Conservation (phyloP, 2,888 invertebrate species). For the Amphipyra tragopoginis region DNA sequence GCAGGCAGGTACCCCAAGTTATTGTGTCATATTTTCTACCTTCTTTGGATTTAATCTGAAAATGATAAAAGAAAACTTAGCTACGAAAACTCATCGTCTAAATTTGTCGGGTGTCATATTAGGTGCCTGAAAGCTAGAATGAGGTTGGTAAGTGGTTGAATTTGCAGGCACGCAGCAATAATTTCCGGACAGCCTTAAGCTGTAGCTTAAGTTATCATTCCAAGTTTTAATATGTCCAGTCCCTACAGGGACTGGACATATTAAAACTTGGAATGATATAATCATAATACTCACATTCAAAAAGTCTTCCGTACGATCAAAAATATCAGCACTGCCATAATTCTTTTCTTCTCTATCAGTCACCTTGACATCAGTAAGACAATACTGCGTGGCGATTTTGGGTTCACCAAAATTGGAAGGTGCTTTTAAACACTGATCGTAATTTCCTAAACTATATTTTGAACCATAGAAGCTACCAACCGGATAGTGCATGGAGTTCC, state of each 20-base stretch:
- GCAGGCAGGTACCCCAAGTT: constrained; percentile 67
- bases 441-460: constrained; percentile 63
- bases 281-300: constrained; percentile 34
- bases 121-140: too few species aligned
- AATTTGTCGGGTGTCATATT: too few species aligned
- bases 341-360: constrained; percentile 14
- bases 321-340: constrained; percentile 9
- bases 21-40: constrained; percentile 56
- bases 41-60: constrained; percentile 47
- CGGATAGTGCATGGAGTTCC: constrained; percentile 71
- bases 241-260: too few species aligned
- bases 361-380: constrained; percentile 59
- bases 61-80: not conserved
- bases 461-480: constrained; percentile 65
- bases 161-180: too few species aligned
- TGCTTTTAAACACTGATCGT: constrained; percentile 68
- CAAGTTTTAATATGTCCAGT: too few species aligned
- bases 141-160: too few species aligned
- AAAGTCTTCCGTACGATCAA: constrained; percentile 25
- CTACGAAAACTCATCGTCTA: too few species aligned
- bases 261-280: not conserved
- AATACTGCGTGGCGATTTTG: constrained; percentile 65
- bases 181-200: too few species aligned
- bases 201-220: too few species aligned
- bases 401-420: constrained; percentile 56